Conservation (phyloP, 2,888 invertebrate genomes). For the Diaphora mendica region DNA sequence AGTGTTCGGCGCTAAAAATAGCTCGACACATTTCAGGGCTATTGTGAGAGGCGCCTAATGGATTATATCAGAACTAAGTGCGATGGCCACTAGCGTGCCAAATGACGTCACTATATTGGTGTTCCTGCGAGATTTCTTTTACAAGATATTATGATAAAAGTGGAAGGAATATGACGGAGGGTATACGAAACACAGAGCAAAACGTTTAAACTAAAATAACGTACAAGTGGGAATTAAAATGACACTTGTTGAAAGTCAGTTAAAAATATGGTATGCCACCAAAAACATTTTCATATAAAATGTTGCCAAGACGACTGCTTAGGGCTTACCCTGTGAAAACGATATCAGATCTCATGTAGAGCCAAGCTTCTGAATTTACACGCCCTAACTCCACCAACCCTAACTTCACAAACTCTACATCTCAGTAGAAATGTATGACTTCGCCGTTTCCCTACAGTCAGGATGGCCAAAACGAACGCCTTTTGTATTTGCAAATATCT, state of each 20-base stretch:
- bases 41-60: slow-evolving; percentile 8
- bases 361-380: too few species aligned
- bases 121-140: not conserved
- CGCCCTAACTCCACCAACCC: too few species aligned
- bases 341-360: too few species aligned
- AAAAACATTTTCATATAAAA: too few species aligned
- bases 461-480: too few species aligned
- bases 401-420: too few species aligned
- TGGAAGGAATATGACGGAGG: not conserved
- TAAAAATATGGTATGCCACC: too few species aligned
- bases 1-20: slow-evolving; percentile 1
- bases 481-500: too few species aligned
- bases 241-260: not conserved
- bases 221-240: not conserved
- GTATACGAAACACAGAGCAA: not conserved
- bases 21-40: not conserved
- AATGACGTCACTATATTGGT: not conserved
- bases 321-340: too few species aligned
- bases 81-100: not conserved
- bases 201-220: not conserved
- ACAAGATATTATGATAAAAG: not conserved
- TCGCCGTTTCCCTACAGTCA: too few species aligned
- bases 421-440: too few species aligned
- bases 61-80: slow-evolving; percentile 5
- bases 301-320: too few species aligned